Percentiles rank a stretch among this genome's conserved stretches.
phyloP scores from a whole-genome alignment of 2,888 invertebrate species.

The Amphipoea oculea region DNA sequence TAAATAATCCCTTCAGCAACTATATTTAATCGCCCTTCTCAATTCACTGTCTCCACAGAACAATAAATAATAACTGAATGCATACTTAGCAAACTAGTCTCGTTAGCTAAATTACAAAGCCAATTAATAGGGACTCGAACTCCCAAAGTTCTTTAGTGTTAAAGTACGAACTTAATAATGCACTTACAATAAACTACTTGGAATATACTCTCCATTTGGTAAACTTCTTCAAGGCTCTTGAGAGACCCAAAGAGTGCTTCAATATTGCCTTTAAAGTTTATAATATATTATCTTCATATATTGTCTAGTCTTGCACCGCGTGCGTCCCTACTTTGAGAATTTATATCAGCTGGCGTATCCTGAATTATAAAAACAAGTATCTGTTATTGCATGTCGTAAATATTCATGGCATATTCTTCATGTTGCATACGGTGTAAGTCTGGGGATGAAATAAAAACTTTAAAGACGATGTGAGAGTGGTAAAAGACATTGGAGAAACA shows the following conservation, averaged over 20 bases:
- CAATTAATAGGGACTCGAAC: slow-evolving; percentile 65
- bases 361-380: slow-evolving; percentile 69
- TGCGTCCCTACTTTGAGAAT: slow-evolving; percentile 73
- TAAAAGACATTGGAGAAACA: not conserved
- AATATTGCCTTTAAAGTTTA: slow-evolving; percentile 83
- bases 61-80: slow-evolving; percentile 62
- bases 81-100: slow-evolving; percentile 57
- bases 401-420: slow-evolving; percentile 59
- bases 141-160: slow-evolving; percentile 50
- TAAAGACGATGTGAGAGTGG: not conserved
- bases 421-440: slow-evolving; percentile 19
- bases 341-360: slow-evolving; percentile 73
- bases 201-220: slow-evolving; percentile 68
- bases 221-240: slow-evolving; percentile 70
- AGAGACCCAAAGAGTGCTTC: slow-evolving; percentile 73
- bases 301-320: slow-evolving; percentile 80
- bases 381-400: slow-evolving; percentile 67
- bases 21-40: slow-evolving; percentile 1
- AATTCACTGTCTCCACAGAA: slow-evolving; percentile 35
- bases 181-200: slow-evolving; percentile 69
- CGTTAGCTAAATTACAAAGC: slow-evolving; percentile 62
- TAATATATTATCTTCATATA: slow-evolving; percentile 84
- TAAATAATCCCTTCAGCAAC: slow-evolving; percentile 9
- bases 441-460: slow-evolving; percentile 24
- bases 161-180: slow-evolving; percentile 59